phyloP scores from a whole-genome alignment of 92 coral and sea anemone species.

The Heteractis magnifica region DNA sequence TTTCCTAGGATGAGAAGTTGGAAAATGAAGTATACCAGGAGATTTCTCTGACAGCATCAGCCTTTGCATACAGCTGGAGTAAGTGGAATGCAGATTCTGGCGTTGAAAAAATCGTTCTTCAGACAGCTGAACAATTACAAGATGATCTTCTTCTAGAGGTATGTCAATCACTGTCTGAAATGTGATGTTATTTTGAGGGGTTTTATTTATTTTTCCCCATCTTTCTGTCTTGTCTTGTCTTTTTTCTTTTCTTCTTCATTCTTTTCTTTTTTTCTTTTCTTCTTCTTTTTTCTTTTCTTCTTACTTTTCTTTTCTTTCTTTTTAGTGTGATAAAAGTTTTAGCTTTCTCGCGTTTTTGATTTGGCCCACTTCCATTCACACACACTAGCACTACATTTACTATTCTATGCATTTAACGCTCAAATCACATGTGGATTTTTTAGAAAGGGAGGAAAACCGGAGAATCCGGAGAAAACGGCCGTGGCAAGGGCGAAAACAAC shows the following conservation, averaged over 20 bases:
- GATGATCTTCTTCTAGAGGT: conserved; percentile 95
- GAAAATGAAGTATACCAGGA: conserved; percentile 83
- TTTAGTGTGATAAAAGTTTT: too few relatives aligned
- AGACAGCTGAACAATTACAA: conserved; percentile 78
- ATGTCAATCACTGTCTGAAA: background rate
- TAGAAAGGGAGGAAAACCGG: too few relatives aligned
- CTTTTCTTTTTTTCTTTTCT: too few relatives aligned
- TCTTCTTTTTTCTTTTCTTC: background rate
- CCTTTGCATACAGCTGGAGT: conserved; percentile 96
- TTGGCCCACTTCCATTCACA: too few relatives aligned
- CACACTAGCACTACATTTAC: too few relatives aligned
- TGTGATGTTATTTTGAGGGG: background rate
- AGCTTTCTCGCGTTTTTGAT: too few relatives aligned
- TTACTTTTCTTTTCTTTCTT: too few relatives aligned
- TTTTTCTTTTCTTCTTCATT: background rate
- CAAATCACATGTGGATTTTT: too few relatives aligned
- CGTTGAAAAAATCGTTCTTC: conserved; percentile 80
- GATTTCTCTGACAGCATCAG: conserved; percentile 82
- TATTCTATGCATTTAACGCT: too few relatives aligned
- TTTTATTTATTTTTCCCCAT: too few relatives aligned
- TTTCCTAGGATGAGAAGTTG: conserved; percentile 68
- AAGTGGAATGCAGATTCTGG: conserved; percentile 98
- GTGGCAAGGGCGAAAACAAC: too few relatives aligned
- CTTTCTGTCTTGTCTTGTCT: background rate
- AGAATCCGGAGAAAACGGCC: too few relatives aligned